Conservation (phyloP, 2,797 vertebrate species). For the Nyctalus aviator region DNA sequence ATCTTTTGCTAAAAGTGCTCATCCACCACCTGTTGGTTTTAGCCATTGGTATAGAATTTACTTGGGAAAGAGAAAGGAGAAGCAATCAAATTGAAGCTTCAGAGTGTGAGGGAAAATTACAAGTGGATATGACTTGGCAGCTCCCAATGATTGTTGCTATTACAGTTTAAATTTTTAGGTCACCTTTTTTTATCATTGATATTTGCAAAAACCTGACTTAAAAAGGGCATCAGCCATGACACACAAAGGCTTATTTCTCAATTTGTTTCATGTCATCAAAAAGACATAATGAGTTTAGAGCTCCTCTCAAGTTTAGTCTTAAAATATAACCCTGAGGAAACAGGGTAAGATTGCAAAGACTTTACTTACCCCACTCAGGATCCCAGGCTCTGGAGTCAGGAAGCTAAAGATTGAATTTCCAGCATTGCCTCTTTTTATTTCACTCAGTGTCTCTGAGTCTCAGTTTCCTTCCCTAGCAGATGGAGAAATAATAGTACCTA, state of each 20-base stretch:
- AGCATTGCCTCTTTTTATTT: background rate
- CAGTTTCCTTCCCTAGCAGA: background rate
- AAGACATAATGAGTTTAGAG: slow-evolving; percentile 29
- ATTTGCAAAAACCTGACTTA: slow-evolving; percentile 48
- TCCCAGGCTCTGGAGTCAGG: background rate
- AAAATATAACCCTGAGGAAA: slow-evolving; percentile 29
- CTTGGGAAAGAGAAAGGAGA: slow-evolving; percentile 69
- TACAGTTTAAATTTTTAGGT: slow-evolving; percentile 55
- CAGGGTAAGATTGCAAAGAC: background rate
- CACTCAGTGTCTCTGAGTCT: background rate
- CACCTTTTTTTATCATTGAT: background rate
- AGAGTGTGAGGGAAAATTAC: background rate
- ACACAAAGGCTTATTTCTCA: slow-evolving; percentile 1
- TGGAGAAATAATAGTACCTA: background rate
- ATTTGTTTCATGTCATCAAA: slow-evolving; percentile 30
- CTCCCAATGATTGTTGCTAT: background rate
- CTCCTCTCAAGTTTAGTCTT: slow-evolving; percentile 11
- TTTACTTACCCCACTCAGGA: background rate
- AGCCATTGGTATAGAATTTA: slow-evolving; percentile 75
- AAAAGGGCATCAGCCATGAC: background rate
- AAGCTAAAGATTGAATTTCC: background rate
- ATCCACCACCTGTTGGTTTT: slow-evolving; percentile 77
- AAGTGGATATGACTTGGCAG: slow-evolving; percentile 72
- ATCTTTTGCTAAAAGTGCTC: slow-evolving; percentile 80
- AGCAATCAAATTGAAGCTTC: slow-evolving; percentile 67